Evolutionary conservation across 2,113 vertebrate genomes (phyloP), one percentile per base, ranked within the genome.

Genomic region (Paralichthys olivaceus): DNA sequence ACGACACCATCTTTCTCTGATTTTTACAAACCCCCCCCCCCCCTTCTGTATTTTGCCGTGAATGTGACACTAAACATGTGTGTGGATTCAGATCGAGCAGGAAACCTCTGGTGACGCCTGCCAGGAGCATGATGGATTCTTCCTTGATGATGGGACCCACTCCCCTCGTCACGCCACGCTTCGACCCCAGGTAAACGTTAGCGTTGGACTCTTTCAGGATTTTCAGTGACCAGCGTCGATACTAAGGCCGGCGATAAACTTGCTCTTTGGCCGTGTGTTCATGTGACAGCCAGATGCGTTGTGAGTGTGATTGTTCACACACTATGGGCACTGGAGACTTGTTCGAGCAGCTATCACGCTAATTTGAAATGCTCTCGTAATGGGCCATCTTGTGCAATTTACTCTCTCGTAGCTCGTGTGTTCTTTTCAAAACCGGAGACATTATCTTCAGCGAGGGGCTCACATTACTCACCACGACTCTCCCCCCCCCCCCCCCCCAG

Each of bases 111-210:
- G 64, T 90, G 62, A 95, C 94, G 9, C 94, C 94, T 13, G 92
- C 94, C 32, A 85, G 92, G 49, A 86, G 25, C 64, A 53, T 91
- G 43, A 14, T 94, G 75, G 92, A 95, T 53, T 82, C 83, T 6
- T 95, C 94, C 7, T 0, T 94, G 20, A 28, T 94, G 63, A 92
- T 95, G 40, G 94, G 94, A 0, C 20, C 92, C 0, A 95, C 94
- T 3, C 94, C 94, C 1, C 90, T 95, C 1, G 7, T 94, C 69
- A 95, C 94, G 0, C 94, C 94, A 1, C 91, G 93, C 63, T 94
- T 95, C 5, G 94, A 95, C 87, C 89, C 94, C 3, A 93, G 94
- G 94, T 94, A 23, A 84, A 3, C 1, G 2, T 40, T 11, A 9
- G 6, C 0, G 15, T 13, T 22, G 45, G 19, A 15, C 25, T 45